Conservation (phyloP, 2,113 vertebrate species). For the Apteryx mantelli region DNA sequence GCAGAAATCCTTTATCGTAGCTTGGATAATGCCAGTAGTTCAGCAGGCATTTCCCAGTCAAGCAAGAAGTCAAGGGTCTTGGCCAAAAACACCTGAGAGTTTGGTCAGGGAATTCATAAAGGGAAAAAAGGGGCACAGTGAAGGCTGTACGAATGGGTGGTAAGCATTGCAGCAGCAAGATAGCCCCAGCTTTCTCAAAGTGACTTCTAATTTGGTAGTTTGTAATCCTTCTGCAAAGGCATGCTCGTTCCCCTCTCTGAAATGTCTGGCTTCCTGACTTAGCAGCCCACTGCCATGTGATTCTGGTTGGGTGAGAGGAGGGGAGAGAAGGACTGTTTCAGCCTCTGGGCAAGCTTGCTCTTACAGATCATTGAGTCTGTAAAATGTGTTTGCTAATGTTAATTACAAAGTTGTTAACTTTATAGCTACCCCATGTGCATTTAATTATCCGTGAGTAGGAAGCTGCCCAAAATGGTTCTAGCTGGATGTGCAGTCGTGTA, state of each 20-base stretch:
- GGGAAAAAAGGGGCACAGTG: not conserved
- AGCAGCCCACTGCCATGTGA: not conserved
- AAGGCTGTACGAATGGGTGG: not conserved
- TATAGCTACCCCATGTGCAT: not conserved
- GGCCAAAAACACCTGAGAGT: not conserved
- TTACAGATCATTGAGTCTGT: conserved; percentile 41
- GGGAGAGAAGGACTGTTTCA: not conserved
- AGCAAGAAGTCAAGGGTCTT: not conserved
- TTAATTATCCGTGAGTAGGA: not conserved
- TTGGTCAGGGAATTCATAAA: conserved; percentile 3
- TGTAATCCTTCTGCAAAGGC: not conserved
- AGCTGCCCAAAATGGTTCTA: not conserved
- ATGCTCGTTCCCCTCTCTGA: not conserved
- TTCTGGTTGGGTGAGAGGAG: not conserved
- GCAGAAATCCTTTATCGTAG: not conserved
- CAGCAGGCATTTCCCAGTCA: conserved; percentile 3
- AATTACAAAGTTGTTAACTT: conserved; percentile 49
- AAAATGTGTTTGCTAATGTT: conserved; percentile 49
- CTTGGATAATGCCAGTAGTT: not conserved
- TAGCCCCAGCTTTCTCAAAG: not conserved
- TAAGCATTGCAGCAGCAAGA: not conserved
- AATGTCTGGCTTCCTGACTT: not conserved
- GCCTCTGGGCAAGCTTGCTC: not conserved
- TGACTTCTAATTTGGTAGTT: not conserved
- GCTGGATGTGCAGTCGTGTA: not conserved